Evolutionary conservation across 2,888 invertebrate species (phyloP).

Genomic region (Melanargia galathea): DNA sequence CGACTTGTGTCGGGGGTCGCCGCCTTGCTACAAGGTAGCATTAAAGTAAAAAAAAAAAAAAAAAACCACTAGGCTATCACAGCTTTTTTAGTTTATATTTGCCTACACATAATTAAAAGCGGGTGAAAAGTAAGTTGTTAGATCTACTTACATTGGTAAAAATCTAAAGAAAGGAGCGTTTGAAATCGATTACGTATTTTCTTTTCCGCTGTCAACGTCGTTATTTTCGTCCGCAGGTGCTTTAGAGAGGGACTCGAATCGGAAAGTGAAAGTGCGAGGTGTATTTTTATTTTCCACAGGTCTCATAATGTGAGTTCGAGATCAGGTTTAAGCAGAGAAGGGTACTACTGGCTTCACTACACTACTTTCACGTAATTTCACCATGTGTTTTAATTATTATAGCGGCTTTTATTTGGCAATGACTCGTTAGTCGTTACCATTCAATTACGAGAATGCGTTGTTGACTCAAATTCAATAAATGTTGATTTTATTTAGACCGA

Average conservation of each 20-base stretch:
- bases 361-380: slow-evolving; percentile 30
- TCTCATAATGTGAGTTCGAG: neutral
- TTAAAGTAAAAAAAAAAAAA: too few species aligned
- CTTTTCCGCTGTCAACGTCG: neutral
- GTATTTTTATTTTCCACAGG: slow-evolving; percentile 14
- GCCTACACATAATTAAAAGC: too few species aligned
- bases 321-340: slow-evolving; percentile 20
- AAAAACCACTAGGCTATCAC: neutral
- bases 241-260: neutral
- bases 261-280: slow-evolving; percentile 27
- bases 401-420: neutral
- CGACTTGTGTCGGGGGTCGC: too few species aligned
- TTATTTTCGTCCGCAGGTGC: neutral
- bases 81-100: too few species aligned
- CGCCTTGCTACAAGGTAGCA: too few species aligned
- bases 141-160: neutral
- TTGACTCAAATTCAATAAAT: too few species aligned
- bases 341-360: slow-evolving; percentile 2
- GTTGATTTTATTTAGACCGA: too few species aligned
- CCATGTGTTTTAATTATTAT: neutral
- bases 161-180: neutral
- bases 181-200: neutral
- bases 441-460: neutral
- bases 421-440: too few species aligned
- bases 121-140: too few species aligned